phyloP scores from a whole-genome alignment of 2,113 vertebrate genomes.

The Crotalus helleri region DNA sequence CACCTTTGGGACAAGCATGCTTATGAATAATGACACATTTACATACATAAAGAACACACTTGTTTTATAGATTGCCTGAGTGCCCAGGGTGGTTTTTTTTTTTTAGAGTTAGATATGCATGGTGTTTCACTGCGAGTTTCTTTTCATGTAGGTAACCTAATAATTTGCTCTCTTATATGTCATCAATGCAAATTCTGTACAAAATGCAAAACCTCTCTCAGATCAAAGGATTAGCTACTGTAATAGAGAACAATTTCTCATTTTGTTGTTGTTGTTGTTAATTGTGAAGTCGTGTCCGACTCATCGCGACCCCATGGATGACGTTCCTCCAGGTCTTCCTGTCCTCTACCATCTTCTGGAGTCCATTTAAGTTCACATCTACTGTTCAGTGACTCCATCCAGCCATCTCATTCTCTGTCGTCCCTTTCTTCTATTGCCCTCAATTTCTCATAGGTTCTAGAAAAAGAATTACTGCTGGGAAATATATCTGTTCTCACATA shows the following conservation, averaged over 20 bases:
- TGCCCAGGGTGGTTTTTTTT: neutral
- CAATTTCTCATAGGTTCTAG: neutral
- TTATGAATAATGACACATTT: neutral
- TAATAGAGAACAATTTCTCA: neutral
- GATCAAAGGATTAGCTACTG: neutral
- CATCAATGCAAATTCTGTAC: neutral
- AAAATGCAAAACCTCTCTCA: neutral
- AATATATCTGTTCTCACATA: slow-evolving; percentile 15
- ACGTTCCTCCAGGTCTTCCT: too few relatives aligned
- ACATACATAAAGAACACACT: neutral
- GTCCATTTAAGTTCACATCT: too few relatives aligned
- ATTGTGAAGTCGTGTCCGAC: too few relatives aligned
- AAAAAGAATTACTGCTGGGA: neutral
- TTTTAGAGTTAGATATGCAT: neutral
- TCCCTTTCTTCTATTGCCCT: too few relatives aligned
- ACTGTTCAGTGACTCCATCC: too few relatives aligned
- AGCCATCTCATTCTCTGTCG: too few relatives aligned
- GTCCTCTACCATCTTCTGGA: too few relatives aligned
- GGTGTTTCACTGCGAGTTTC: neutral
- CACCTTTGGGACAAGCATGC: neutral
- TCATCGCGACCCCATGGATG: too few relatives aligned
- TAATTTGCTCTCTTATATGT: neutral
- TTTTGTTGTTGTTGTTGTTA: too few relatives aligned
- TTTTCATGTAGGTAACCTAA: too few relatives aligned
- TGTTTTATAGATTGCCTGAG: neutral